phyloP scores from a whole-genome alignment of 1,140 invertebrate genomes.

The Argopecten irradians region DNA sequence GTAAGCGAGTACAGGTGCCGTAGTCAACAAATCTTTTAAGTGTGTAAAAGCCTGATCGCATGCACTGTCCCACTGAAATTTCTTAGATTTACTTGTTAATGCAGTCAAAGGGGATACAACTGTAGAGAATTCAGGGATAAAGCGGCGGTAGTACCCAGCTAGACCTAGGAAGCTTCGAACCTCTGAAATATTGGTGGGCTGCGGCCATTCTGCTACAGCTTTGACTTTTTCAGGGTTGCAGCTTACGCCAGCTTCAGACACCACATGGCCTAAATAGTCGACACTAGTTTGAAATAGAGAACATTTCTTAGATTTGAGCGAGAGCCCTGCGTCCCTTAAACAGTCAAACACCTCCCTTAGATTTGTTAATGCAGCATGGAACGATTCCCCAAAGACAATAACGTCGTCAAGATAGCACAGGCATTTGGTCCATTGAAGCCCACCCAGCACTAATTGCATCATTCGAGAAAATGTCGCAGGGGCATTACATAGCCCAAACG shows the following conservation, averaged over 20 bases:
- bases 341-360: background rate
- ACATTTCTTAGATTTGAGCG: slow-evolving; percentile 43
- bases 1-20: background rate
- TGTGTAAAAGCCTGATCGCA: background rate
- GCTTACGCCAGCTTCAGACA: slow-evolving; percentile 33
- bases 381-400: background rate
- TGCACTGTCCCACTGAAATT: background rate
- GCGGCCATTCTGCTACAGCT: slow-evolving; percentile 38
- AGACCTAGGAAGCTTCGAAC: slow-evolving; percentile 44
- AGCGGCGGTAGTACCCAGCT: slow-evolving; percentile 40
- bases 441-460: background rate
- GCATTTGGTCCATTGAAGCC: slow-evolving; percentile 3
- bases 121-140: slow-evolving; percentile 45
- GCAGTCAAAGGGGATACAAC: slow-evolving; percentile 11
- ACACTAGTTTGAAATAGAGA: slow-evolving; percentile 31
- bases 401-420: slow-evolving; percentile 29
- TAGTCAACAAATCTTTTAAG: background rate
- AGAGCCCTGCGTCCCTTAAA: background rate
- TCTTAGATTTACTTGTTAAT: background rate
- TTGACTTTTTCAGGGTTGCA: slow-evolving; percentile 33
- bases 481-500: background rate
- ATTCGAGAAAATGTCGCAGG: slow-evolving; percentile 33
- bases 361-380: background rate
- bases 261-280: slow-evolving; percentile 40
- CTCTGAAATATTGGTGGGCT: slow-evolving; percentile 41